Evolutionary conservation across 2,113 vertebrate species (phyloP).

Genomic region (Channa argus): DNA sequence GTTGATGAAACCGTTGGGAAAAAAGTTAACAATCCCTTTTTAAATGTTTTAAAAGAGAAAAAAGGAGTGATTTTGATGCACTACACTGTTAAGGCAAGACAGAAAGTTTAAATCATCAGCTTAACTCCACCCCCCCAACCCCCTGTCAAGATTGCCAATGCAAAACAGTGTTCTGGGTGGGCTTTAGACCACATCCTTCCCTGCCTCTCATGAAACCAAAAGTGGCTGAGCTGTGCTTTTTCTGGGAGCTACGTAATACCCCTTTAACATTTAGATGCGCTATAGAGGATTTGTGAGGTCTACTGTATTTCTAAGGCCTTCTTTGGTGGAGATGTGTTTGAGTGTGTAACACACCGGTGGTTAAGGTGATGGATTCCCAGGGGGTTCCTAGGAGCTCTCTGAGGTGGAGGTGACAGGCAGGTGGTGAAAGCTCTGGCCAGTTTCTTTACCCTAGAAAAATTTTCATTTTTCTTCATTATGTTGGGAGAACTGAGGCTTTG

Average conservation of each 20-base stretch:
- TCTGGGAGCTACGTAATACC: constrained; percentile 9
- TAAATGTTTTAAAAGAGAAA: background rate
- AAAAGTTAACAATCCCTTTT: too few relatives aligned
- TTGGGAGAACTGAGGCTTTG: constrained; percentile 41
- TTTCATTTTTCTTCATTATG: constrained; percentile 59
- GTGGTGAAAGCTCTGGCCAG: constrained; percentile 60
- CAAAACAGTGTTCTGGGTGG: constrained; percentile 48
- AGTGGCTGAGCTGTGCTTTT: constrained; percentile 22
- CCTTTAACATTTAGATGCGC: constrained; percentile 12
- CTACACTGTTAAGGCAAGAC: too few relatives aligned
- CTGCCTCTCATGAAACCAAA: constrained; percentile 21
- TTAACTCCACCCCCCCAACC: too few relatives aligned
- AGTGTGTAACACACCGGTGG: constrained; percentile 42
- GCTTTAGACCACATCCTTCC: constrained; percentile 40
- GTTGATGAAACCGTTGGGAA: too few relatives aligned
- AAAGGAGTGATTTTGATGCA: background rate
- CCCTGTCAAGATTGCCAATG: too few relatives aligned
- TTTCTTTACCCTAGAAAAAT: constrained; percentile 50
- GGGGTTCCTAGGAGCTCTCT: constrained; percentile 28
- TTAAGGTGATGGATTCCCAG: constrained; percentile 54
- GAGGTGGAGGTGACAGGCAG: constrained; percentile 51
- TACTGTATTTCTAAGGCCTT: constrained; percentile 24
- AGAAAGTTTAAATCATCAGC: too few relatives aligned
- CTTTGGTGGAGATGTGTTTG: constrained; percentile 42
- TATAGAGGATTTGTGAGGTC: constrained; percentile 14